Evolutionary conservation across 2,797 vertebrate species (phyloP).

Genomic region (Darevskia mixta): DNA sequence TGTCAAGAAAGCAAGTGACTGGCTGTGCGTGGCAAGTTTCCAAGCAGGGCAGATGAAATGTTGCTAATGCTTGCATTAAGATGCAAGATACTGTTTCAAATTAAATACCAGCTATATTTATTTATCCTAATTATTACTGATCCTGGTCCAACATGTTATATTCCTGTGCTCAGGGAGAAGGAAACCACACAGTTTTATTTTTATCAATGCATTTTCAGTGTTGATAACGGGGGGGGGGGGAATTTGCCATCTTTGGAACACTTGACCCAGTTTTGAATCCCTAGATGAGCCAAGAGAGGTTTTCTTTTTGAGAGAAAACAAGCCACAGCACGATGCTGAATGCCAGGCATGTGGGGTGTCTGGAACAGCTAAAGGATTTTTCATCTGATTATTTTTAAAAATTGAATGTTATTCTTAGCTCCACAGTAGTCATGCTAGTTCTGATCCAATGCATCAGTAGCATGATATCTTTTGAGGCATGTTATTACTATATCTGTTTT

Average conservation of each 20-base stretch:
- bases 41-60: not conserved
- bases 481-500: not conserved
- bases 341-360: not conserved
- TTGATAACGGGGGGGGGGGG: not conserved
- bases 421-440: not conserved
- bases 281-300: not conserved
- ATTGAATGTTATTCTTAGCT: slow-evolving; percentile 1
- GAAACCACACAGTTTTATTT: not conserved
- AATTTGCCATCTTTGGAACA: not conserved
- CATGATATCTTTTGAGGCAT: not conserved
- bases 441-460: too few species aligned
- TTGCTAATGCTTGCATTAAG: not conserved
- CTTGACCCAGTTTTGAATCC: slow-evolving; percentile 57
- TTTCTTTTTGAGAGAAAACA: slow-evolving; percentile 30
- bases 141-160: not conserved
- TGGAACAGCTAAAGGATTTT: not conserved
- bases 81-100: not conserved
- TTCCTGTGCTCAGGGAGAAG: not conserved
- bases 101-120: not conserved
- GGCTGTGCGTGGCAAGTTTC: not conserved
- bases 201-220: slow-evolving; percentile 1
- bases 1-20: not conserved
- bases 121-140: not conserved
- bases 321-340: not conserved
- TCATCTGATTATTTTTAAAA: not conserved